A percentile compares a stretch with the other conserved stretches of the same genome.
These are phyloP conservation scores for Tauraco erythrolophus DNA, from an alignment of 2,113 vertebrate species.

Conservation along the genomic window DNA sequence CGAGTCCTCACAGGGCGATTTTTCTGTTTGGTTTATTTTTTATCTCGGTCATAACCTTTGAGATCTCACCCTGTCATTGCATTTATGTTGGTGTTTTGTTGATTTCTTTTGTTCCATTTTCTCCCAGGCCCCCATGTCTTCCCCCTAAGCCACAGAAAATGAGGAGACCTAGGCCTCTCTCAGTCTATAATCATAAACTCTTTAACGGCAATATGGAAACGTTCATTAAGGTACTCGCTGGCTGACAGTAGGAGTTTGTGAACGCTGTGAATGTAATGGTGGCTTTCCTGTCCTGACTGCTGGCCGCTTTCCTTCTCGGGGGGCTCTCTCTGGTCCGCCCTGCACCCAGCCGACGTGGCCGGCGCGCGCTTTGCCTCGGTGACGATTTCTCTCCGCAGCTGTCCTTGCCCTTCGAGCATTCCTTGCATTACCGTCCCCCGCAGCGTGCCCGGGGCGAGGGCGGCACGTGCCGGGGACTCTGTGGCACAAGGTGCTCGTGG, in stretches of 20 bases:
- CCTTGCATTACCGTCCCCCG: neutral
- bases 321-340: neutral
- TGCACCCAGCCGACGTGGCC: neutral
- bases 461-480: too few relatives aligned
- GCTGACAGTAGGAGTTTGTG: constrained; percentile 78
- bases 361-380: neutral
- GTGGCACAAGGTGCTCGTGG: neutral
- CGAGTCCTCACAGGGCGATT: neutral
- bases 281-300: constrained; percentile 61
- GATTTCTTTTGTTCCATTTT: constrained; percentile 78
- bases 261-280: constrained; percentile 79
- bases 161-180: constrained; percentile 98
- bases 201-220: constrained; percentile 99
- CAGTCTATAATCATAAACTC: constrained; percentile 97
- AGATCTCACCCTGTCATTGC: constrained; percentile 65
- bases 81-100: constrained; percentile 76
- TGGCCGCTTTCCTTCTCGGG: neutral
- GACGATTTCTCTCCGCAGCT: neutral
- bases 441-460: too few relatives aligned
- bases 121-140: constrained; percentile 95
- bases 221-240: constrained; percentile 96
- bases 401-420: neutral
- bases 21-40: neutral
- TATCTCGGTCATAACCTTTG: neutral
- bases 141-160: constrained; percentile 99